Conservation (phyloP, 1,140 invertebrate genomes). For the Hycleus phaleratus region DNA sequence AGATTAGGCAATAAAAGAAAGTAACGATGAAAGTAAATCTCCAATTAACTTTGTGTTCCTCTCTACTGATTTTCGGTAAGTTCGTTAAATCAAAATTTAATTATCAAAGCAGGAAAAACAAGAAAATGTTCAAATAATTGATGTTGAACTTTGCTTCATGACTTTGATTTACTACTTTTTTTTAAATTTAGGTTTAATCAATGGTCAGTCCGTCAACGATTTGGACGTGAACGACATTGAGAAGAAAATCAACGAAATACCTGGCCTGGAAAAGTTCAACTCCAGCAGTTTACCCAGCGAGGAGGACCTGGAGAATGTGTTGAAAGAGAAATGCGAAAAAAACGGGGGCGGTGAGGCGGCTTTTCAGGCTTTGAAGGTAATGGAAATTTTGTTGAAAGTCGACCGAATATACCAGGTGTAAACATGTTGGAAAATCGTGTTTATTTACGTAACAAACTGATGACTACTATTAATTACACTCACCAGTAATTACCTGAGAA, state of each 20-base stretch:
- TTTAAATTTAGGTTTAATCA: too few species aligned
- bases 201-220: not conserved
- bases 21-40: too few species aligned
- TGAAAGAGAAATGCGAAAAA: conserved; percentile 31
- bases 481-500: too few species aligned
- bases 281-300: conserved; percentile 14
- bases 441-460: not conserved
- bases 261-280: conserved; percentile 15
- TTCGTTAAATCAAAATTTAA: too few species aligned
- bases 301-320: conserved; percentile 20
- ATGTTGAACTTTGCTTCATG: too few species aligned
- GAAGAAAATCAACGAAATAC: not conserved
- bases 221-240: conserved; percentile 1
- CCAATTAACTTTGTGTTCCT: too few species aligned
- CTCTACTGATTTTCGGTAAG: too few species aligned
- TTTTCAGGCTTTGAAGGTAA: conserved; percentile 24
- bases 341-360: conserved; percentile 24
- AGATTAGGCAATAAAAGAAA: too few species aligned
- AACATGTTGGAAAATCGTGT: not conserved
- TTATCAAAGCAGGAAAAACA: too few species aligned
- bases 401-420: not conserved
- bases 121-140: too few species aligned
- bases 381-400: not conserved
- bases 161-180: too few species aligned
- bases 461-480: too few species aligned